These are phyloP conservation scores for Lepidothrix coronata DNA, from an alignment of 2,113 vertebrate species.

Conservation along the genomic window DNA sequence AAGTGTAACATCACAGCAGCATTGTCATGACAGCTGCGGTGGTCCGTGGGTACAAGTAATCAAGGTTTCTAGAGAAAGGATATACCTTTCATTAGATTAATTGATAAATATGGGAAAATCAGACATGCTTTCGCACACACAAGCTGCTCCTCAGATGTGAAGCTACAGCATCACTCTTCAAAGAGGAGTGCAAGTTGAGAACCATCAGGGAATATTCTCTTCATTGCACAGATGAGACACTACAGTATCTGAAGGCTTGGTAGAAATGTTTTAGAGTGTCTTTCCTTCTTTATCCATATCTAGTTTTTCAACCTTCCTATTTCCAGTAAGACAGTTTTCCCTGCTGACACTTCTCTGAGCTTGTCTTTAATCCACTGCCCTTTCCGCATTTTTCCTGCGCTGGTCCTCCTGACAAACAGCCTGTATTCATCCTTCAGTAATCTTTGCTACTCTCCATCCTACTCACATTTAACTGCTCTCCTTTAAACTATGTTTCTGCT, in stretches of 20 bases:
- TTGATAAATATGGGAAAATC: neutral
- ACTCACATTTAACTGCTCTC: neutral
- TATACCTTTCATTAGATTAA: neutral
- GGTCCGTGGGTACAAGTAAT: neutral
- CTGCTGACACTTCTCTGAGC: neutral
- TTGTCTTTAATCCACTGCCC: neutral
- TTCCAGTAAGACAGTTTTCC: neutral
- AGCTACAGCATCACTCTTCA: neutral
- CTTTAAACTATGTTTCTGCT: neutral
- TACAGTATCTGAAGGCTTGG: neutral
- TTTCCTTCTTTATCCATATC: neutral
- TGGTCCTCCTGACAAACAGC: neutral
- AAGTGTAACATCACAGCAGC: neutral
- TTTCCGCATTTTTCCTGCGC: neutral
- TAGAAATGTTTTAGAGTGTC: neutral
- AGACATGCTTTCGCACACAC: accelerated
- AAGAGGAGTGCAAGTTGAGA: neutral
- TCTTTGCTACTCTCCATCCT: neutral
- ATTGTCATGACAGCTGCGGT: accelerated
- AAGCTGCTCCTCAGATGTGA: neutral
- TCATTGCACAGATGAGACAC: neutral
- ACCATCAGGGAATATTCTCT: neutral
- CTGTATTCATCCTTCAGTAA: neutral
- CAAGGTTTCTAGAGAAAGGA: neutral
- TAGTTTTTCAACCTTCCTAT: neutral